Conservation (phyloP, 2,888 invertebrate genomes). For the Drosophila barbarae region DNA sequence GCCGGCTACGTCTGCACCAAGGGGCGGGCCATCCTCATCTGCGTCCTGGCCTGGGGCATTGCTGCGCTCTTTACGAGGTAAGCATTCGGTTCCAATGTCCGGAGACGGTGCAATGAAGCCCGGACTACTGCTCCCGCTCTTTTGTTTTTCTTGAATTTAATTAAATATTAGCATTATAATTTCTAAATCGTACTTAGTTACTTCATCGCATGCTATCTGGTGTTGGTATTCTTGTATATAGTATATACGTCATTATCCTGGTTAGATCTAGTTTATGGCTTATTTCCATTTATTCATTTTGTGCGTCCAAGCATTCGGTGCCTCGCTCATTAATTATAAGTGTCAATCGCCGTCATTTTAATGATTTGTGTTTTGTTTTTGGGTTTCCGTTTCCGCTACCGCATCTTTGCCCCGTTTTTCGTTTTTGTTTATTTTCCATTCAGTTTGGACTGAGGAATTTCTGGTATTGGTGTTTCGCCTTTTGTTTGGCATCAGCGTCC, state of each 20-base stretch:
- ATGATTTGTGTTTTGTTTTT: constrained; percentile 71
- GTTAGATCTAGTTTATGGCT: constrained; percentile 39
- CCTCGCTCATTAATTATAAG: constrained; percentile 70
- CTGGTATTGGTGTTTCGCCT: constrained; percentile 44
- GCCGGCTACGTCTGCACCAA: constrained; percentile 95
- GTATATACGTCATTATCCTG: constrained; percentile 10
- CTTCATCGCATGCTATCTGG: constrained; percentile 50
- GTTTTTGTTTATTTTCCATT: constrained; percentile 21
- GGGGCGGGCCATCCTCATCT: constrained; percentile 89
- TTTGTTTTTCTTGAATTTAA: constrained; percentile 27
- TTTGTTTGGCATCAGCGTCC: constrained; percentile 59
- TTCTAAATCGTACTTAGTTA: constrained; percentile 17
- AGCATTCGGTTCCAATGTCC: constrained; percentile 53
- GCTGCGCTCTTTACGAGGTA: constrained; percentile 93
- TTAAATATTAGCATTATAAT: constrained; percentile 39
- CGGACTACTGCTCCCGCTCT: constrained; percentile 2
- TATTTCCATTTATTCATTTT: constrained; percentile 49
- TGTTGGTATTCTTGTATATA: constrained; percentile 15
- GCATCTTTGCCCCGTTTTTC: constrained; percentile 6
- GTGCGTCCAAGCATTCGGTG: constrained; percentile 58
- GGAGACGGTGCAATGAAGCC: constrained; percentile 42
- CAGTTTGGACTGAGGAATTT: constrained; percentile 8
- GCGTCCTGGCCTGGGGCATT: constrained; percentile 90
- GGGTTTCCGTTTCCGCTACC: constrained; percentile 27
- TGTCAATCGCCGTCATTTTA: constrained; percentile 72